phyloP scores from a whole-genome alignment of 2,113 vertebrate genomes.

The Castor canadensis region DNA sequence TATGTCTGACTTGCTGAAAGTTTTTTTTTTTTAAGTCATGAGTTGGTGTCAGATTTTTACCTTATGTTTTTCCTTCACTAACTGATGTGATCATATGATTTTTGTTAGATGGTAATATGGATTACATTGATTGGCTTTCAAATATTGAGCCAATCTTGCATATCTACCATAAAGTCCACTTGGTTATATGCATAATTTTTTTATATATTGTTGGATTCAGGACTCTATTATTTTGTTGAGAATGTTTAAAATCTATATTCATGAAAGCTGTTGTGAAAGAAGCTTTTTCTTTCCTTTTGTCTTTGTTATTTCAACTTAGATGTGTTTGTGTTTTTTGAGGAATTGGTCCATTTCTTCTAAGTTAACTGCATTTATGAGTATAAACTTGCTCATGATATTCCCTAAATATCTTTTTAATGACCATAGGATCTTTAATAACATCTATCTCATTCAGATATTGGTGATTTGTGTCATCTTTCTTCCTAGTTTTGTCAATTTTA shows the following conservation, averaged over 20 bases:
- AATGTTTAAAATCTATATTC: neutral
- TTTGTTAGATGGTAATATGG: neutral
- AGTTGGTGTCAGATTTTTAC: neutral
- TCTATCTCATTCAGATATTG: neutral
- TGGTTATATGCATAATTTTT: neutral
- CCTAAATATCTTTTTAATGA: neutral
- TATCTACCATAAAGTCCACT: neutral
- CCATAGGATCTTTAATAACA: neutral
- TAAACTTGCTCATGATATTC: neutral
- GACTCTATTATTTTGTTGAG: neutral
- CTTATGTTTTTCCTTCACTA: neutral
- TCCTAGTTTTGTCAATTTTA: neutral
- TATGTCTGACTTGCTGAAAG: neutral
- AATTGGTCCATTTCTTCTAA: neutral
- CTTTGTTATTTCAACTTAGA: neutral
- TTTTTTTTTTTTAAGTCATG: neutral
- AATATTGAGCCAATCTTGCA: neutral
- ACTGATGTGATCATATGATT: neutral
- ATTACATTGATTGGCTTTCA: too few species aligned
- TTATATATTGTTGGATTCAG: neutral
- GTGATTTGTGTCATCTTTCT: too few species aligned
- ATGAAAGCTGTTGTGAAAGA: neutral
- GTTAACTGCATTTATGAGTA: neutral
- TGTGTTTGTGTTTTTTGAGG: neutral
- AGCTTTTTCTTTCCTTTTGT: neutral